Evolutionary conservation across 2,888 invertebrate genomes (phyloP).

Genomic region (Phanerotoma sp.): DNA sequence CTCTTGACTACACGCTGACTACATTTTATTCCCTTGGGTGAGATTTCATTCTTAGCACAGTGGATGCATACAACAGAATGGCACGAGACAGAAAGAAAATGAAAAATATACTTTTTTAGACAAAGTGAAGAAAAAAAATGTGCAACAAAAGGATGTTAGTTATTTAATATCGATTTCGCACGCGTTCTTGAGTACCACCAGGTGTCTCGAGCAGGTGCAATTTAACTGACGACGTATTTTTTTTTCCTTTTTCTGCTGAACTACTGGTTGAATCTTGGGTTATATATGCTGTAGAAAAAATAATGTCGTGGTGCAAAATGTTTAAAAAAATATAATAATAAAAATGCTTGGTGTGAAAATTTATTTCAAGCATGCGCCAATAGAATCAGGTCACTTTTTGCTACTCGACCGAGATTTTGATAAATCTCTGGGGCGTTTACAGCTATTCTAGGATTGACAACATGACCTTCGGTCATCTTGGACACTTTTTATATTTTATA

Average conservation of each 20-base stretch:
- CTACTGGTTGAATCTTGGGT: too few species aligned
- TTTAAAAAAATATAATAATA: too few species aligned
- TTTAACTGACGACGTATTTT: not conserved
- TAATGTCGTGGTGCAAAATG: too few species aligned
- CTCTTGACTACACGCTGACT: too few species aligned
- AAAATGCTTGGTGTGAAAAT: too few species aligned
- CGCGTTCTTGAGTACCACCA: conserved; percentile 26
- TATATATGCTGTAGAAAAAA: too few species aligned
- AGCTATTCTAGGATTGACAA: not conserved
- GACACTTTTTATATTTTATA: not conserved
- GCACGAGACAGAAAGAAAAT: too few species aligned
- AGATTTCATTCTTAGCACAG: too few species aligned
- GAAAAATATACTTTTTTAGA: too few species aligned
- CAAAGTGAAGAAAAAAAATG: too few species aligned
- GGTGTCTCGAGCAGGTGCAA: conserved; percentile 21
- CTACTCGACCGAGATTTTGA: conserved; percentile 31
- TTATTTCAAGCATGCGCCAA: not conserved
- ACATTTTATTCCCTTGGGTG: too few species aligned
- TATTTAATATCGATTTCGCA: conserved; percentile 27
- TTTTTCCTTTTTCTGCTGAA: not conserved
- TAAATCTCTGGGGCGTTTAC: conserved; percentile 21
- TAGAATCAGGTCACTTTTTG: conserved; percentile 23
- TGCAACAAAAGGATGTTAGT: conserved; percentile 2
- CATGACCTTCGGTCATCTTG: not conserved
- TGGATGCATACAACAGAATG: too few species aligned